phyloP scores from a whole-genome alignment of 2,888 invertebrate genomes.

The Heteropelma amictum region DNA sequence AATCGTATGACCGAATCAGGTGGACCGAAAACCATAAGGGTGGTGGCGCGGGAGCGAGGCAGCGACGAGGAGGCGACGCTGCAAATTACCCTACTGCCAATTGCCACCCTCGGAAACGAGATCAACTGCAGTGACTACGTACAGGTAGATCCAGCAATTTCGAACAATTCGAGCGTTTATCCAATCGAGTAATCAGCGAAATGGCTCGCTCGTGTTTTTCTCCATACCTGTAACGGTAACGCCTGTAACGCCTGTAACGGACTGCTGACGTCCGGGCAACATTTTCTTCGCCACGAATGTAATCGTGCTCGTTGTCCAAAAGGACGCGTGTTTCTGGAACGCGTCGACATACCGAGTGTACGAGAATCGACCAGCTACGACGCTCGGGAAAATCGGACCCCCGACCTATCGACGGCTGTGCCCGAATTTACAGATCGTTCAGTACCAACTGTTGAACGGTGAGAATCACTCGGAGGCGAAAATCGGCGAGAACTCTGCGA shows the following conservation, averaged over 20 bases:
- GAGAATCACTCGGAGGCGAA: too few relatives aligned
- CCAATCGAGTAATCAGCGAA: slow-evolving; percentile 12
- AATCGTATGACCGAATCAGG: slow-evolving; percentile 49
- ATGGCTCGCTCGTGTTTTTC: neutral
- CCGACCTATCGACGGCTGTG: slow-evolving; percentile 78
- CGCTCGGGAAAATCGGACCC: slow-evolving; percentile 78
- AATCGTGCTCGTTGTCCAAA: neutral
- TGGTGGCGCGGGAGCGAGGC: slow-evolving; percentile 60
- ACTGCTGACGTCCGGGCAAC: neutral
- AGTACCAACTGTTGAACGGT: slow-evolving; percentile 79
- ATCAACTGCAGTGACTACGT: slow-evolving; percentile 71
- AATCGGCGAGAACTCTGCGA: too few relatives aligned
- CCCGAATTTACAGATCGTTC: slow-evolving; percentile 77
- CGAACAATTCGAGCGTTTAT: slow-evolving; percentile 22
- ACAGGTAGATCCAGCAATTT: slow-evolving; percentile 60
- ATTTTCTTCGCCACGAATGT: too few relatives aligned
- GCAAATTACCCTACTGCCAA: slow-evolving; percentile 67
- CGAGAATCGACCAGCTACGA: slow-evolving; percentile 72
- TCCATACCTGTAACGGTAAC: too few relatives aligned
- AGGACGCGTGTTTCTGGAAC: slow-evolving; percentile 76
- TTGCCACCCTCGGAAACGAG: slow-evolving; percentile 57
- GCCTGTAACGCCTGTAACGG: neutral
- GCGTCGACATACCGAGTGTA: slow-evolving; percentile 71
- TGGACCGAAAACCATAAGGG: slow-evolving; percentile 54
- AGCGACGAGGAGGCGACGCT: slow-evolving; percentile 68